Base-by-base conservation (phyloP, 2,113 vertebrate genomes). In the Ranitomeya imitator region DNA sequence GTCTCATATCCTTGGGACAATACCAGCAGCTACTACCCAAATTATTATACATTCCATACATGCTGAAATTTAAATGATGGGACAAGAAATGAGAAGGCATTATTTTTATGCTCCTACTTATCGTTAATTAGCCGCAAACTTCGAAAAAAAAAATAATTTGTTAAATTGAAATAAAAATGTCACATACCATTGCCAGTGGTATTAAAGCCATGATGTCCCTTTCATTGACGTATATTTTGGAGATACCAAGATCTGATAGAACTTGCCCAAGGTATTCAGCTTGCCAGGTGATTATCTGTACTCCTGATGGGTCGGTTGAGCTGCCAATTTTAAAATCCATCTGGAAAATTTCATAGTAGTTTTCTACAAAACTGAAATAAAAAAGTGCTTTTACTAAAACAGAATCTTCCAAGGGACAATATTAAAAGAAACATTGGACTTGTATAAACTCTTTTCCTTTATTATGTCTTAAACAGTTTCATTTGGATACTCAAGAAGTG, bases 281-380 rank as follows among this genome's bases (percentile, higher is more conserved):
- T 90, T 97, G 97, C 98, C 98, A 99, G 0, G 96, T 95, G 92
- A 99, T 96, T 31, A 97, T 94, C 92, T 97, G 97, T 16, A 96
- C 96, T 92, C 94, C 94, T 0, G 96, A 93, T 0, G 93, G 93
- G 51, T 96, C 95, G 19, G 92, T 89, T 21, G 96, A 92, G 26
- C 96, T 97, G 61, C 97, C 96, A 0, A 98, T 92, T 82, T 96
- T 94, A 65, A 99, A 96, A 82, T 98, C 97, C 85, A 99, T 96
- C 93, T 98, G 97, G 93, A 99, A 94, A 90, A 99, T 94, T 91
- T 98, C 97, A 0, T 94, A 95, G 84, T 92, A 93, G 89, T 91
- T 90, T 0, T 89, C 91, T 0, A 90, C 89, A 0, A 10, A 86
- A 15, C 95, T 96, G 90, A 11, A 89, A 86, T 61, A 82, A 14